Conservation (phyloP, 2,797 vertebrate genomes). For the Phoebastria nigripes region DNA sequence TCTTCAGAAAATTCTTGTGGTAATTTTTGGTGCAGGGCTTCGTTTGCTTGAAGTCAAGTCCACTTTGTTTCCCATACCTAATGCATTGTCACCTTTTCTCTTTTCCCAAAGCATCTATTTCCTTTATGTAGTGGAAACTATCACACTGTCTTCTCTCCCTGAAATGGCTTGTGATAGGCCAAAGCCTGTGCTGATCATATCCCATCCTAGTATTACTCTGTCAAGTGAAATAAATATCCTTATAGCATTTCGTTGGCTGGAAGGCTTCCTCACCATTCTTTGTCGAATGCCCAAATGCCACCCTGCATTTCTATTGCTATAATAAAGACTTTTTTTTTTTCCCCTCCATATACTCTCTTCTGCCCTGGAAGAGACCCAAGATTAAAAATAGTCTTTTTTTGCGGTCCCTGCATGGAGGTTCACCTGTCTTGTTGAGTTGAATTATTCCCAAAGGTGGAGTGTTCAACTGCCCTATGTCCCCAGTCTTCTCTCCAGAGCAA, state of each 20-base stretch:
- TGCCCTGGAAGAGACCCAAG: background rate
- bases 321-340: background rate
- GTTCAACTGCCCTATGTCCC: background rate
- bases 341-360: background rate
- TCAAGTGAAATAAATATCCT: background rate
- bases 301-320: background rate
- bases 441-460: background rate
- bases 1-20: background rate
- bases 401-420: background rate
- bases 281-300: background rate
- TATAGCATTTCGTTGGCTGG: background rate
- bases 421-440: background rate
- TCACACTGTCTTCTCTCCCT: background rate
- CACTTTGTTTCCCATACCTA: background rate
- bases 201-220: background rate
- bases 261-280: background rate
- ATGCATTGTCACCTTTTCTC: background rate
- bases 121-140: background rate
- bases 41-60: background rate
- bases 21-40: slow-evolving; percentile 4
- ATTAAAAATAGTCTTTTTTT: background rate
- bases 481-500: background rate
- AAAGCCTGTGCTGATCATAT: background rate
- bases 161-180: background rate
- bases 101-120: background rate